These are phyloP conservation scores for Parelbella ahira DNA, from an alignment of 2,888 invertebrate species.

Conservation along the genomic window DNA sequence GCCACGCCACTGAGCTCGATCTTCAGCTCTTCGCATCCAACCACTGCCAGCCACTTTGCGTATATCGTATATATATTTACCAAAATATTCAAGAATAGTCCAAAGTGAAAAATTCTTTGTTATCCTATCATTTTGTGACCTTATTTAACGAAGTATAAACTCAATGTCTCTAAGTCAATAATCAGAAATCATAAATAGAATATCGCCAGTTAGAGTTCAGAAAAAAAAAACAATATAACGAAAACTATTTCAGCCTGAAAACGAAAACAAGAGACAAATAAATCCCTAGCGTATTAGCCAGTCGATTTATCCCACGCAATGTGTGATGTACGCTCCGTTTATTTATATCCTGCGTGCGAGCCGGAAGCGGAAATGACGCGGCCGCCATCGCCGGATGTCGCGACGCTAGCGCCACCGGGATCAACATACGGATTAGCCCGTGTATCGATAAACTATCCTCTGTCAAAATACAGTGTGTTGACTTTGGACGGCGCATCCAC, in stretches of 20 bases:
- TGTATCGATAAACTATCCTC: constrained; percentile 31
- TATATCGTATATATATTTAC: too few relatives aligned
- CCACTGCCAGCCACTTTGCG: too few relatives aligned
- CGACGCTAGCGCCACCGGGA: constrained; percentile 45
- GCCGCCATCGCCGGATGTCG: constrained; percentile 60
- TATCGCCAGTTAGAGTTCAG: too few relatives aligned
- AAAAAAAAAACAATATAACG: too few relatives aligned
- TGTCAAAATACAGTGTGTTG: constrained; percentile 26
- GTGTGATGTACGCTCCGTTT: constrained; percentile 64
- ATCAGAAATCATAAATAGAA: too few relatives aligned
- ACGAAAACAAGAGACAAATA: constrained; percentile 42
- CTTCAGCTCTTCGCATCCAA: too few relatives aligned
- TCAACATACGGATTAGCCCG: constrained; percentile 32
- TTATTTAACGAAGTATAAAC: too few relatives aligned
- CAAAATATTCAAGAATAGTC: too few relatives aligned
- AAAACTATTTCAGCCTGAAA: constrained; percentile 19
- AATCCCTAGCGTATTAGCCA: constrained; percentile 55
- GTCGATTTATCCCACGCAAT: constrained; percentile 66
- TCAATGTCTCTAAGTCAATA: too few relatives aligned
- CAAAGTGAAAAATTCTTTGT: too few relatives aligned
- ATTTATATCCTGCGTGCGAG: constrained; percentile 42
- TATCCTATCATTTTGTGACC: too few relatives aligned
- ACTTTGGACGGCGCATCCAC: constrained; percentile 15
- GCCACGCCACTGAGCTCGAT: too few relatives aligned
- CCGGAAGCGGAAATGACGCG: constrained; percentile 52